These are phyloP conservation scores for Urocynchramus pylzowi DNA, from an alignment of 2,113 vertebrate genomes.

Conservation along the genomic window DNA sequence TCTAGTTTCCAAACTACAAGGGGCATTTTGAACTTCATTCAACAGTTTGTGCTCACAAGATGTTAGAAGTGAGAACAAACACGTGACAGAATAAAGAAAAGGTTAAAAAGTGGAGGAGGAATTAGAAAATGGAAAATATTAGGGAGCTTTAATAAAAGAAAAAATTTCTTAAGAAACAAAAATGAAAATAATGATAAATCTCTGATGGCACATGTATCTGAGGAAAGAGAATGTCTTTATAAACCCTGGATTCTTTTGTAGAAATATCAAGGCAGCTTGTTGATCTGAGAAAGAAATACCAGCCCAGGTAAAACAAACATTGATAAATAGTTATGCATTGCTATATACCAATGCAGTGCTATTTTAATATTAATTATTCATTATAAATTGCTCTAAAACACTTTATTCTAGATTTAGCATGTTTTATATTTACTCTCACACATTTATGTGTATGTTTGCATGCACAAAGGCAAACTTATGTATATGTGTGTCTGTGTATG, in stretches of 20 bases:
- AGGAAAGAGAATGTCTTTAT: not conserved
- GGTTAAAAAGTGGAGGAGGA: accelerated
- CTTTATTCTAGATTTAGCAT: not conserved
- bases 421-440: not conserved
- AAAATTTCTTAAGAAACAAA: not conserved
- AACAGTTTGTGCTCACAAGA: not conserved
- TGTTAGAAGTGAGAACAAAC: not conserved
- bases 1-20: not conserved
- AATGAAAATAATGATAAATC: not conserved
- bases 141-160: not conserved
- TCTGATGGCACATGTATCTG: not conserved
- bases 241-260: not conserved
- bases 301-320: not conserved
- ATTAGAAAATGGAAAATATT: not conserved
- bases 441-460: not conserved
- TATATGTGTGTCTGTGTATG: not conserved
- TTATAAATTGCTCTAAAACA: not conserved
- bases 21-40: not conserved
- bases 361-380: not conserved
- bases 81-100: not conserved
- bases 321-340: not conserved
- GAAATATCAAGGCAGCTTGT: not conserved
- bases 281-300: not conserved
- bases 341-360: not conserved
- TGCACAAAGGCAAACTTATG: not conserved